A percentile compares a stretch with the other conserved stretches of the same genome.
These are phyloP conservation scores for Leptinotarsa undecemlineata DNA, from an alignment of 1,140 invertebrate species.

Conservation along the genomic window DNA sequence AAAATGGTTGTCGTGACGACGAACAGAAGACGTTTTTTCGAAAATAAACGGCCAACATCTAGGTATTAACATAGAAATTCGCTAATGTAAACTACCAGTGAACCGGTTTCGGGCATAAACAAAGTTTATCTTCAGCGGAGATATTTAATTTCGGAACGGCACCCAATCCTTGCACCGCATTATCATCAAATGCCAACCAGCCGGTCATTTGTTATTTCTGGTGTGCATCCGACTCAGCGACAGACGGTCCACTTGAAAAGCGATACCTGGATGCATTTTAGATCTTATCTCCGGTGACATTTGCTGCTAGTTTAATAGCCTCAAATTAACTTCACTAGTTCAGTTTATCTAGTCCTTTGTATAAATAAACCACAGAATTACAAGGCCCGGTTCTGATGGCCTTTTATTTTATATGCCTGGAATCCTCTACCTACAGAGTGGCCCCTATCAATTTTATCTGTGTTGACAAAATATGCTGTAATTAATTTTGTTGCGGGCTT, in stretches of 20 bases:
- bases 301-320: slow-evolving; percentile 51
- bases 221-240: slow-evolving; percentile 36
- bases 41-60: slow-evolving; percentile 10
- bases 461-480: slow-evolving; percentile 28
- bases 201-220: slow-evolving; percentile 50
- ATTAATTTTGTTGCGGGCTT: slow-evolving; percentile 21
- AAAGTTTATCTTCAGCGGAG: slow-evolving; percentile 46
- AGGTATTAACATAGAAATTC: slow-evolving; percentile 9
- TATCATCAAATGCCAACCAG: slow-evolving; percentile 49
- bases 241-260: slow-evolving; percentile 44
- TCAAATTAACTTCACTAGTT: slow-evolving; percentile 51
- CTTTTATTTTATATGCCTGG: slow-evolving; percentile 8
- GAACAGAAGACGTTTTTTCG: neutral
- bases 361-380: slow-evolving; percentile 11
- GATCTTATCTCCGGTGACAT: slow-evolving; percentile 49
- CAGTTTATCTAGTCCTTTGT: slow-evolving; percentile 41
- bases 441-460: slow-evolving; percentile 27
- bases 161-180: slow-evolving; percentile 46
- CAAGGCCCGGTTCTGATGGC: neutral
- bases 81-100: neutral
- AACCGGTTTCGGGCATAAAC: slow-evolving; percentile 43
- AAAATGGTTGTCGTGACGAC: slow-evolving; percentile 9
- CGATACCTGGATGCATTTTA: slow-evolving; percentile 44
- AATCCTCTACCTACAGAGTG: slow-evolving; percentile 23
- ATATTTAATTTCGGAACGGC: slow-evolving; percentile 50